Percentiles rank a stretch among this genome's conserved stretches.
These are phyloP conservation scores for Anser cygnoides DNA, from an alignment of 2,113 vertebrate species.

Conservation along the genomic window DNA sequence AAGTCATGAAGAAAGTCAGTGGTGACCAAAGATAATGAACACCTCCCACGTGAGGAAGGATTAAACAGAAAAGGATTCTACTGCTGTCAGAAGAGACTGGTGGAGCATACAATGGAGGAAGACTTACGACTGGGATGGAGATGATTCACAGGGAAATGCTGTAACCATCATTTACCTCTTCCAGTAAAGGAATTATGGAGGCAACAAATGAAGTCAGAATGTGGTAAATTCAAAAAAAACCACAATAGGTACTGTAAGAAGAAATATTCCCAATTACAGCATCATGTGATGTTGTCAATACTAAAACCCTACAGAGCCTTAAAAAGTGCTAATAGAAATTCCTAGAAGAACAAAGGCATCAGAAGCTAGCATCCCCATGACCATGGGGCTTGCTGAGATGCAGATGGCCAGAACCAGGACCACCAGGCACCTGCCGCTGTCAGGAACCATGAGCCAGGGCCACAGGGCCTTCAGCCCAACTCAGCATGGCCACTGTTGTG, in stretches of 20 bases:
- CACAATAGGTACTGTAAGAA: too few relatives aligned
- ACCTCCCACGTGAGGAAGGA: neutral
- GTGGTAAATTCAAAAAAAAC: neutral
- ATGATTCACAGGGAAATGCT: neutral
- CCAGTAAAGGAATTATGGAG: neutral
- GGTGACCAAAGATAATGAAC: neutral
- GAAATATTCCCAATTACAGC: too few relatives aligned
- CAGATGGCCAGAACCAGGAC: neutral
- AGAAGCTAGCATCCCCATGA: neutral
- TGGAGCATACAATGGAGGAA: neutral
- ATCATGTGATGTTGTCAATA: neutral
- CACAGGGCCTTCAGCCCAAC: neutral
- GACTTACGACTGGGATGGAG: too few relatives aligned
- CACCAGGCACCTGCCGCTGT: neutral
- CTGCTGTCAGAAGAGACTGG: too few relatives aligned
- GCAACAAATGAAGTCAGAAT: neutral
- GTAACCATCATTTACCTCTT: neutral
- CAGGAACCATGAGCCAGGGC: neutral
- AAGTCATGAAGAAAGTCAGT: neutral
- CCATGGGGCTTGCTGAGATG: neutral
- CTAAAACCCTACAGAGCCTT: neutral
- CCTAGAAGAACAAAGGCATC: neutral
- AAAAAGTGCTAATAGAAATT: neutral
- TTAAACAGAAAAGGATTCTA: neutral
- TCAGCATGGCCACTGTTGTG: neutral